Evolutionary conservation across 2,797 vertebrate species (phyloP), one percentile per base, ranked within the genome.

Genomic region (Aphelocoma californica): DNA sequence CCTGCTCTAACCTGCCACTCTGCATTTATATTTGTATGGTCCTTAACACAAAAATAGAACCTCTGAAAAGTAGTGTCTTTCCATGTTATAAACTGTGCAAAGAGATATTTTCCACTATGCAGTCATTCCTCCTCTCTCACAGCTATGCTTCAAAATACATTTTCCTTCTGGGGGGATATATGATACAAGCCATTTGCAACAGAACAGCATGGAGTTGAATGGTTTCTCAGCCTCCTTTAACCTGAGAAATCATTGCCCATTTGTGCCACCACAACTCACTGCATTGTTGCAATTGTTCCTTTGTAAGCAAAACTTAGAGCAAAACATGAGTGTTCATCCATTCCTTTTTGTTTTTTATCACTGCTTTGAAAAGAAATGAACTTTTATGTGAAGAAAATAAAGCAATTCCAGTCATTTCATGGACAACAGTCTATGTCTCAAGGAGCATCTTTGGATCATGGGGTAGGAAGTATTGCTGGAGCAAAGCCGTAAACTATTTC

Each of bases 1-100:
- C 38, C 48, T 29, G 9, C 90, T 90, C 54, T 71, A 86, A 72
- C 61, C 67, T 94, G 92, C 70, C 91, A 95, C 58, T 90, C 50
- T 81, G 45, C 23, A 44, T 92, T 92, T 90, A 69, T 51, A 65
- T 86, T 72, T 92, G 36, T 79, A 66, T 36, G 24, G 62, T 73
- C 38, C 60, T 86, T 70, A 81, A 66, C 18, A n/a, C 28, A 75
- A 81, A 95, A 92, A 86, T 45, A 80, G 74, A 83, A 79, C 3
- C 42, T 58, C 48, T 28, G 38, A 45, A 64, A 95, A 74, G 40
- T 42, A 79, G 26, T 48, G 31, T 9, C 72, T 71, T 72, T 87
- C 19, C 24, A 38, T 79, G 14, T 70, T 66, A 88, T 25, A 56
- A 85, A 86, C 36, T 45, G 12, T 53, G 90, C 19, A 69, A 45